Evolutionary conservation across 1,140 invertebrate species (phyloP).

Genomic region (Chlorops oryzae): DNA sequence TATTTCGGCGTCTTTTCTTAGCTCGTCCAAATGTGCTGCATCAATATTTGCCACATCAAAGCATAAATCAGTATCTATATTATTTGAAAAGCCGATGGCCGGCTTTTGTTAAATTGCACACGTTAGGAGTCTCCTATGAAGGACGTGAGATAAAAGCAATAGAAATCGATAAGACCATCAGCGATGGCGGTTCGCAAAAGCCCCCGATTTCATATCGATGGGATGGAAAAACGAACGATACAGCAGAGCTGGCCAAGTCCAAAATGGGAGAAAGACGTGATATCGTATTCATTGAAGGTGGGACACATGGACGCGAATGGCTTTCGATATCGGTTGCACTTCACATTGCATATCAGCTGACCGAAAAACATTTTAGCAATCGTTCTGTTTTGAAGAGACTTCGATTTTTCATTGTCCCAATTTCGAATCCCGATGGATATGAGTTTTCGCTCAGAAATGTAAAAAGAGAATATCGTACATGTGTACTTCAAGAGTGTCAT

Average conservation of each 20-base stretch:
- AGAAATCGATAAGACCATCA: slow-evolving; percentile 50
- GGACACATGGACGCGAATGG: slow-evolving; percentile 65
- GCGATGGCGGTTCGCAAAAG: background rate
- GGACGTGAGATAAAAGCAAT: slow-evolving; percentile 51
- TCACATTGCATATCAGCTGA: slow-evolving; percentile 58
- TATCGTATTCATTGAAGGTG: slow-evolving; percentile 50
- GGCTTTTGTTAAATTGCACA: slow-evolving; percentile 47
- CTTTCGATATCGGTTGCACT: slow-evolving; percentile 56
- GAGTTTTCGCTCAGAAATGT: slow-evolving; percentile 44
- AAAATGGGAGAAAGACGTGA: slow-evolving; percentile 19
- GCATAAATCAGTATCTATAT: slow-evolving; percentile 46
- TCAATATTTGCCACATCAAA: slow-evolving; percentile 31
- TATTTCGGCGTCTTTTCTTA: slow-evolving; percentile 10
- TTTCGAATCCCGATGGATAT: slow-evolving; percentile 55
- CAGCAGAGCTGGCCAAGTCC: background rate
- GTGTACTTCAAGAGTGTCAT: background rate
- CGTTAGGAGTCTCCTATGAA: slow-evolving; percentile 54
- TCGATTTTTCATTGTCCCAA: slow-evolving; percentile 58
- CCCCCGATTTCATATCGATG: background rate
- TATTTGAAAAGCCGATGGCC: slow-evolving; percentile 48
- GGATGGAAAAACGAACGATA: background rate
- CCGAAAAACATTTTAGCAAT: slow-evolving; percentile 45
- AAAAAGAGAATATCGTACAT: slow-evolving; percentile 18
- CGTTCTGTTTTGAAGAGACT: slow-evolving; percentile 50
- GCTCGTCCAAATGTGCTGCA: slow-evolving; percentile 38